These are phyloP conservation scores for Euclidia mi DNA, from an alignment of 2,888 invertebrate genomes.

Conservation along the genomic window DNA sequence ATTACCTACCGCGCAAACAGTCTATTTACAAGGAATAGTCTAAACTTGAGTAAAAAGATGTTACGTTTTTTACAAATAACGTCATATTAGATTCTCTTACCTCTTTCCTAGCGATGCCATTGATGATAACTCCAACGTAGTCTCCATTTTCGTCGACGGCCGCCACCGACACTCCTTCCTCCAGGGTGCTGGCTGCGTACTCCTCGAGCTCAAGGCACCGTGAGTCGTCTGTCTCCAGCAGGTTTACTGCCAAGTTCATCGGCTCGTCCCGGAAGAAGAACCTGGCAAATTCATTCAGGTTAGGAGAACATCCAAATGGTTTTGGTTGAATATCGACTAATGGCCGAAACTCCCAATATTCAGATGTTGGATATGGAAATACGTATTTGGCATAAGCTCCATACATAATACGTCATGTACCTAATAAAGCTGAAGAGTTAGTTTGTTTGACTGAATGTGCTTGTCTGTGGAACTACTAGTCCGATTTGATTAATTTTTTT, in stretches of 20 bases:
- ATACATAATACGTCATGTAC: too few species aligned
- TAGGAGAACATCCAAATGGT: background rate
- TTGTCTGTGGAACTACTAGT: too few species aligned
- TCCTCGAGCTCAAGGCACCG: slow-evolving; percentile 92
- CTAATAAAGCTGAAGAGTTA: too few species aligned
- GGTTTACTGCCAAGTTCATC: slow-evolving; percentile 90
- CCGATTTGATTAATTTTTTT: too few species aligned
- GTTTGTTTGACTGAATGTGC: too few species aligned
- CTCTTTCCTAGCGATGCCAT: slow-evolving; percentile 82
- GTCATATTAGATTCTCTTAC: slow-evolving; percentile 58
- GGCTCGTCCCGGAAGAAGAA: slow-evolving; percentile 94
- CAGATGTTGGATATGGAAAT: too few species aligned
- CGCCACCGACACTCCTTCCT: slow-evolving; percentile 91
- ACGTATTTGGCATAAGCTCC: too few species aligned
- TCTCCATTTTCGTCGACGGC: slow-evolving; percentile 90
- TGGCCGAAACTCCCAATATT: too few species aligned
- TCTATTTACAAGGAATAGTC: too few species aligned
- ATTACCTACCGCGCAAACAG: too few species aligned
- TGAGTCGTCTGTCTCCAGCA: slow-evolving; percentile 90
- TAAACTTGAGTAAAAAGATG: too few species aligned
- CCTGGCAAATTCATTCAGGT: slow-evolving; percentile 60
- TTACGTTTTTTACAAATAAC: background rate
- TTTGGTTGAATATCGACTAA: too few species aligned
- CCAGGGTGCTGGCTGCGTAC: slow-evolving; percentile 89
- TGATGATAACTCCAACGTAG: slow-evolving; percentile 90